Conservation (phyloP, 2,797 vertebrate genomes). For the Linurgus olivaceus region DNA sequence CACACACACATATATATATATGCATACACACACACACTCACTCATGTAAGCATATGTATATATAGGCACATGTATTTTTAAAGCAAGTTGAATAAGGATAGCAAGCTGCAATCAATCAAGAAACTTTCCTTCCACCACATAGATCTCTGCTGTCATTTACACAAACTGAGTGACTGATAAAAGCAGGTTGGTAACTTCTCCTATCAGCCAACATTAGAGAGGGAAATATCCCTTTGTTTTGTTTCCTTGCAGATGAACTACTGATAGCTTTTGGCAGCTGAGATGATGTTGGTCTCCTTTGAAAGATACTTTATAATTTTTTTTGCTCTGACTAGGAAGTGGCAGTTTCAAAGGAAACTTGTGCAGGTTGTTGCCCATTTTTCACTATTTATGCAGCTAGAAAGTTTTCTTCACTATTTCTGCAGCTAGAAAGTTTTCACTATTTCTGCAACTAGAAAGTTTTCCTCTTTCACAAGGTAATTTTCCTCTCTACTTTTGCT, state of each 20-base stretch:
- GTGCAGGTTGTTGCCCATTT: background rate
- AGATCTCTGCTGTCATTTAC: background rate
- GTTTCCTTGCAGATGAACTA: background rate
- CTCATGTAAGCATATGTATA: background rate
- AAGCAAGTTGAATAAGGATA: slow-evolving; percentile 25
- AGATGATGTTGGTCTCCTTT: background rate
- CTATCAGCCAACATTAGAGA: background rate
- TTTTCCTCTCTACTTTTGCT: background rate
- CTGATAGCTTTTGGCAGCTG: background rate
- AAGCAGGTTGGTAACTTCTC: background rate
- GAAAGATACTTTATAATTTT: background rate
- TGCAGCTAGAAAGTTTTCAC: background rate
- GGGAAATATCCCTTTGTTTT: background rate
- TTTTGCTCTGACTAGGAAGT: background rate
- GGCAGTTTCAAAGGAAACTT: background rate
- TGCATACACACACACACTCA: background rate
- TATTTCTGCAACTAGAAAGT: too few species aligned
- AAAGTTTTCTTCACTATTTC: background rate
- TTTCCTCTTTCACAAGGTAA: background rate
- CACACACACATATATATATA: background rate
- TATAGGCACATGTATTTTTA: slow-evolving; percentile 19
- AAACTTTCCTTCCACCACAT: background rate
- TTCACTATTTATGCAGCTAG: background rate
- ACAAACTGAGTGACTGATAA: background rate
- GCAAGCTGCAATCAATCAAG: slow-evolving; percentile 14